phyloP scores from a whole-genome alignment of 2,113 vertebrate species.

The Centrocercus urophasianus region DNA sequence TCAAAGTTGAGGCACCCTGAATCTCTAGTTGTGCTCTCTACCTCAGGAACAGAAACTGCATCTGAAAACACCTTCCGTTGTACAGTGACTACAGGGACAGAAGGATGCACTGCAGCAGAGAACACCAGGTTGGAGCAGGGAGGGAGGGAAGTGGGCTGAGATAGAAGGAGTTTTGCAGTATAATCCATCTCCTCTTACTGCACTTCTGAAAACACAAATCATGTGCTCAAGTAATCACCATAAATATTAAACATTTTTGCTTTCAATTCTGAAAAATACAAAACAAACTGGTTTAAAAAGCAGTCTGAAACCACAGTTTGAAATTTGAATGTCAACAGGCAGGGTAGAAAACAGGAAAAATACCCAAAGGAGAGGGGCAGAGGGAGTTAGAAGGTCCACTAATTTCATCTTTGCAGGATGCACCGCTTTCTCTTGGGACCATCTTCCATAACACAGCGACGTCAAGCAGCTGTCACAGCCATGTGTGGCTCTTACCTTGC shows the following conservation, averaged over 20 bases:
- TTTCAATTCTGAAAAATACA: background rate
- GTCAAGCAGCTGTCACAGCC: background rate
- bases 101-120: background rate
- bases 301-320: background rate
- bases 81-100: background rate
- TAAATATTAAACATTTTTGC: background rate
- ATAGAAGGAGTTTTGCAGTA: background rate
- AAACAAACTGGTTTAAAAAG: background rate
- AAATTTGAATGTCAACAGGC: background rate
- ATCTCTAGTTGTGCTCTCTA: background rate
- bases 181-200: background rate
- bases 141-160: background rate
- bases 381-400: background rate
- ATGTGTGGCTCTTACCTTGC: accelerated
- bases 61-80: background rate
- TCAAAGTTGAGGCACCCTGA: background rate
- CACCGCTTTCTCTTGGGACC: background rate
- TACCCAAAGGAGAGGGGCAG: background rate
- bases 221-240: accelerated
- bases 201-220: background rate
- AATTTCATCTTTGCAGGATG: background rate
- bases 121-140: background rate
- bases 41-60: background rate
- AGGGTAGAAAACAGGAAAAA: background rate
- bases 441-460: background rate